Percentiles rank a stretch among this genome's conserved stretches.
Conservation (phyloP, 1,140 invertebrate genomes). For the Cydia splendana region DNA sequence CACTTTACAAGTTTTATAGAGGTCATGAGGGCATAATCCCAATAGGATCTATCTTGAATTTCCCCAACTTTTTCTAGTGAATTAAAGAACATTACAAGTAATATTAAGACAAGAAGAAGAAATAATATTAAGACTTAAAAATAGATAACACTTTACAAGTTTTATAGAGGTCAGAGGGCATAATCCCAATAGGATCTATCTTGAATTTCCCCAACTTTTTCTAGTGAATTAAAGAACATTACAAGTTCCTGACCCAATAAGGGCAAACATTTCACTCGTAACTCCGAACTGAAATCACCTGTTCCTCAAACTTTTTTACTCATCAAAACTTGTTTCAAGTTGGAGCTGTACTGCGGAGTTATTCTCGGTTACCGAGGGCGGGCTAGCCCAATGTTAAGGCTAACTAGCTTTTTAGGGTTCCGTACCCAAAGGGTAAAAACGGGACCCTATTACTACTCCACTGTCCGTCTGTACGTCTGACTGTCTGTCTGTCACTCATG, state of each 20-base stretch:
- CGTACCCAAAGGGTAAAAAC: too few species aligned
- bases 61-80: neutral
- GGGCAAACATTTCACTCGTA: conserved; percentile 11
- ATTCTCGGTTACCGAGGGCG: neutral
- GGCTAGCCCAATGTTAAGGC: neutral
- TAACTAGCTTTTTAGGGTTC: too few species aligned
- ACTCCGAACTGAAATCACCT: conserved; percentile 14
- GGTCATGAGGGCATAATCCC: too few species aligned
- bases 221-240: conserved; percentile 8
- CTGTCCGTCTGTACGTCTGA: too few species aligned
- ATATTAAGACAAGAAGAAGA: too few species aligned
- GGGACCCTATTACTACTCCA: too few species aligned
- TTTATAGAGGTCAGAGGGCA: too few species aligned
- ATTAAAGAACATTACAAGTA: conserved; percentile 8
- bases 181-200: neutral
- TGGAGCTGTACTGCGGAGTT: neutral
- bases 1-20: too few species aligned
- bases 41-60: neutral
- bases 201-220: neutral
- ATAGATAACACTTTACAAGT: too few species aligned
- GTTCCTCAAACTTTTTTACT: conserved; percentile 29
- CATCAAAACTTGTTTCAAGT: conserved; percentile 24
- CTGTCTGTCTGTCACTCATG: too few species aligned
- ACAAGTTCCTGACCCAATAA: conserved; percentile 16
- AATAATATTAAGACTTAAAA: too few species aligned